Percentiles rank a stretch among this genome's conserved stretches.
phyloP scores from a whole-genome alignment of 1,140 invertebrate genomes.

The Eumaeus atala region DNA sequence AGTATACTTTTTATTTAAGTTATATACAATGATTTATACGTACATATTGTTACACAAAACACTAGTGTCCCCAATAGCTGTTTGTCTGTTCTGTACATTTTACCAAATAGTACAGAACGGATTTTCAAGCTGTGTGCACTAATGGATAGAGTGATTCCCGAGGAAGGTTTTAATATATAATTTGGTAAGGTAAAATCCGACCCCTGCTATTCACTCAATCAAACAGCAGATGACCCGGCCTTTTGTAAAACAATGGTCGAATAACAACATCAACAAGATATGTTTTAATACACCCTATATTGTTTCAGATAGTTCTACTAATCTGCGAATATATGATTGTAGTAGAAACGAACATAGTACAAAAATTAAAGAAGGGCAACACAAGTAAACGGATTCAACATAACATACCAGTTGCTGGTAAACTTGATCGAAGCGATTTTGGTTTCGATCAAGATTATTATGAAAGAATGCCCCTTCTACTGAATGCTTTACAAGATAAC shows the following conservation, averaged over 20 bases:
- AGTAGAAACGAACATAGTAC: slow-evolving; percentile 61
- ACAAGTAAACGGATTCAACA: slow-evolving; percentile 31
- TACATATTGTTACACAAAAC: too few relatives aligned
- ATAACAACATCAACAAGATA: background rate
- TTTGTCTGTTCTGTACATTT: too few relatives aligned
- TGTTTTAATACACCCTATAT: background rate
- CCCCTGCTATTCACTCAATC: too few relatives aligned
- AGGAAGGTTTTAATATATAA: too few relatives aligned
- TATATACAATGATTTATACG: too few relatives aligned
- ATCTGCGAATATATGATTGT: slow-evolving; percentile 67
- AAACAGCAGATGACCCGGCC: too few relatives aligned
- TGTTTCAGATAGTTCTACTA: slow-evolving; percentile 65
- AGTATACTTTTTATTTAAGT: too few relatives aligned
- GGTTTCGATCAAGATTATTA: slow-evolving; percentile 67
- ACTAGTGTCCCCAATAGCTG: too few relatives aligned
- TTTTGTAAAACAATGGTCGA: background rate
- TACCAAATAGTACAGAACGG: too few relatives aligned
- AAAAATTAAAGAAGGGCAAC: slow-evolving; percentile 36
- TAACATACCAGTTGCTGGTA: slow-evolving; percentile 50
- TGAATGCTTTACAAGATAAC: slow-evolving; percentile 63
- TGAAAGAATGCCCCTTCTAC: slow-evolving; percentile 61
- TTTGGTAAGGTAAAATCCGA: too few relatives aligned
- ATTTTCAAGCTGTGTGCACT: too few relatives aligned
- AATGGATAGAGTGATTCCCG: too few relatives aligned
- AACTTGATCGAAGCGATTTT: slow-evolving; percentile 53